Percentiles rank a stretch among this genome's conserved stretches.
phyloP scores from a whole-genome alignment of 2,113 vertebrate genomes.

The Peromyscus californicus region DNA sequence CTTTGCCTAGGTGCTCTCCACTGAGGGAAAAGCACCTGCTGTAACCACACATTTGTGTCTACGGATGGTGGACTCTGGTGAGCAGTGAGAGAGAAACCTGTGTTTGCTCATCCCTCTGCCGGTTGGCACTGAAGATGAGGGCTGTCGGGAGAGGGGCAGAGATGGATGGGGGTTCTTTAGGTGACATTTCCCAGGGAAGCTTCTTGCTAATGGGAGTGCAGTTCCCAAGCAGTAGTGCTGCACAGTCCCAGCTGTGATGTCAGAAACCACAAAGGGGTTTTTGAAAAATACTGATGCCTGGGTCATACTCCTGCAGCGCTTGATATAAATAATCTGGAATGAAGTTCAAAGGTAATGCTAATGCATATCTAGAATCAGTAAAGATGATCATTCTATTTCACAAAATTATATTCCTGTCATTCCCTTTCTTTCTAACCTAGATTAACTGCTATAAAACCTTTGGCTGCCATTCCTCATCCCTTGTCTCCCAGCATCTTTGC shows the following conservation, averaged over 20 bases:
- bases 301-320: not conserved
- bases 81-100: not conserved
- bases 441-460: not conserved
- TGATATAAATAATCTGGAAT: not conserved
- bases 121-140: not conserved
- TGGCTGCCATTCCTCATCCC: not conserved
- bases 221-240: not conserved
- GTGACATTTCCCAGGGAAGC: constrained; percentile 14
- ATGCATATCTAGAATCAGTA: not conserved
- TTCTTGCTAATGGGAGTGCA: not conserved
- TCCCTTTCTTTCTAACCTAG: not conserved
- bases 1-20: constrained; percentile 13
- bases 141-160: not conserved
- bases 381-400: not conserved
- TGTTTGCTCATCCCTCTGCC: not conserved
- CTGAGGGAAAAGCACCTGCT: not conserved
- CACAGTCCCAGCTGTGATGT: not conserved
- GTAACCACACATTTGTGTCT: not conserved
- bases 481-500: not conserved
- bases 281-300: not conserved
- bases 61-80: not conserved
- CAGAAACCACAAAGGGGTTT: not conserved
- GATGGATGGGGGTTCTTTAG: not conserved
- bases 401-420: not conserved
- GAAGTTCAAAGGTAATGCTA: not conserved